phyloP scores from a whole-genome alignment of 2,113 vertebrate genomes.

The Bothrops jararaca region DNA sequence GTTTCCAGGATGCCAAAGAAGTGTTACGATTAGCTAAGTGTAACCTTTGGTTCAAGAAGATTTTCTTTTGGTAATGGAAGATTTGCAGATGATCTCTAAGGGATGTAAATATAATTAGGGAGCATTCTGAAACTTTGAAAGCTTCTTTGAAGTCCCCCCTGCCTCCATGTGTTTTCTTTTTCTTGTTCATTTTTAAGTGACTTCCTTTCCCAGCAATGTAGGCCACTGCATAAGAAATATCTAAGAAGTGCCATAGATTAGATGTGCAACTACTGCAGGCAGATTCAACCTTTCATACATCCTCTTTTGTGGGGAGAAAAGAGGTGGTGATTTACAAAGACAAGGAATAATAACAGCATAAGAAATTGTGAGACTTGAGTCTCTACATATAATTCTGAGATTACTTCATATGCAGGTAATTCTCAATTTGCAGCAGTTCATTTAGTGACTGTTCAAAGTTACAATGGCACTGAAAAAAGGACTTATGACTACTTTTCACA shows the following conservation, averaged over 20 bases:
- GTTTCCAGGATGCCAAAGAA: background rate
- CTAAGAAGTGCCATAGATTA: background rate
- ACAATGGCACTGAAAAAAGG: background rate
- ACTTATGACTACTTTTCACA: background rate
- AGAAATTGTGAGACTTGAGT: background rate
- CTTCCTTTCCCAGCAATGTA: background rate
- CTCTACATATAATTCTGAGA: background rate
- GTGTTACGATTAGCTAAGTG: background rate
- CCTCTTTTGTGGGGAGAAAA: background rate
- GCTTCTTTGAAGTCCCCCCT: background rate
- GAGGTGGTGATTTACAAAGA: background rate
- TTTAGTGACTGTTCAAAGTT: background rate
- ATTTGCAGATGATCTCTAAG: constrained; percentile 6
- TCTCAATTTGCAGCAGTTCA: background rate
- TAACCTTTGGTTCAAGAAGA: background rate
- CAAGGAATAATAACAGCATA: background rate
- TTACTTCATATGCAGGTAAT: background rate
- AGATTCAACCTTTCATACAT: background rate
- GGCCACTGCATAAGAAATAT: background rate
- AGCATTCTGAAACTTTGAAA: background rate
- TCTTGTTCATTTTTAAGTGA: background rate
- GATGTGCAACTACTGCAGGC: background rate
- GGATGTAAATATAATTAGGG: background rate
- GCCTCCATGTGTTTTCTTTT: background rate
- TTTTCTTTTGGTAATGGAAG: background rate